These are phyloP conservation scores for Dryobates pubescens DNA, from an alignment of 2,797 vertebrate species.

Conservation along the genomic window DNA sequence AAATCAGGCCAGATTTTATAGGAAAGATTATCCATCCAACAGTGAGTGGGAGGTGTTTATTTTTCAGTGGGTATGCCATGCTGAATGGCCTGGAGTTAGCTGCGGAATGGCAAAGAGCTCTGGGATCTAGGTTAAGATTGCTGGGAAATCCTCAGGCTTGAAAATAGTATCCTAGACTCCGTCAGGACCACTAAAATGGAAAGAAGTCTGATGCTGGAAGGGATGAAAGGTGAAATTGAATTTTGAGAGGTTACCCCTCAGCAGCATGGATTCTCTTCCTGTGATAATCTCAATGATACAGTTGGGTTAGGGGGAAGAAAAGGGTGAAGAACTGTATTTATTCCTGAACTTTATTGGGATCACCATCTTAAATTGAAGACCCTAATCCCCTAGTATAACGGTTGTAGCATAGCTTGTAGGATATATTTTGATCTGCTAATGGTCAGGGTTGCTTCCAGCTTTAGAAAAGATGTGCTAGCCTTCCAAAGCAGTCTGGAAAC, in stretches of 20 bases:
- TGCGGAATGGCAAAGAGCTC: neutral
- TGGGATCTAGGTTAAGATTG: neutral
- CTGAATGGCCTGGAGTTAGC: neutral
- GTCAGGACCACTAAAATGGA: neutral
- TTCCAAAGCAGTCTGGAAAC: no score
- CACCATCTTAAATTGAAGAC: neutral
- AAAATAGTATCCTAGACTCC: neutral
- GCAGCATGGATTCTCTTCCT: neutral
- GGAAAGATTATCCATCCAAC: neutral
- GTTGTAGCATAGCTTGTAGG: neutral
- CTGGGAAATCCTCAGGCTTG: neutral
- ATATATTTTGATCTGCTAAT: neutral
- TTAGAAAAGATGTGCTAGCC: neutral
- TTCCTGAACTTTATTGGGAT: neutral
- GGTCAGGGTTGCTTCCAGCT: neutral
- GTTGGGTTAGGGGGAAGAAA: neutral
- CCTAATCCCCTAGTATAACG: neutral
- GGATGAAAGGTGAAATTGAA: neutral
- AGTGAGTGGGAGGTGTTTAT: neutral
- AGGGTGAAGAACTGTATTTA: neutral
- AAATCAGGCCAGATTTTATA: neutral
- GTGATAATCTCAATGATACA: neutral
- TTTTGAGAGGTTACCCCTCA: neutral
- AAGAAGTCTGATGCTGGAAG: neutral
- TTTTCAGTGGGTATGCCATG: neutral